Conservation (phyloP, 2,888 invertebrate species). For the Caenorhabditis drosophilae region DNA sequence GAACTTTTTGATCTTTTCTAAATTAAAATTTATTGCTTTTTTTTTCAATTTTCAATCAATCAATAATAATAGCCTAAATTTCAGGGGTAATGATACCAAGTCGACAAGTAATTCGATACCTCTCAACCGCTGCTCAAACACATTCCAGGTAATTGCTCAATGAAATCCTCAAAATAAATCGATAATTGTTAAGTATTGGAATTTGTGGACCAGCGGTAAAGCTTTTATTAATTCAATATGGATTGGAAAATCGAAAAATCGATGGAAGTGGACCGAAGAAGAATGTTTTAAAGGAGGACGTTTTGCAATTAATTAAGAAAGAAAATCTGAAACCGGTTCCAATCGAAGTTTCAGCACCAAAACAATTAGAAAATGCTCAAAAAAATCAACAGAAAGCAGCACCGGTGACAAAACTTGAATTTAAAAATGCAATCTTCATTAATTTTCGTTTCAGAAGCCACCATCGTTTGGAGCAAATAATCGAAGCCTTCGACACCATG, state of each 20-base stretch:
- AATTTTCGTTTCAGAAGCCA: constrained; percentile 22
- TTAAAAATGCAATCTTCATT: too few species aligned
- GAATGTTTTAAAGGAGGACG: constrained; percentile 74
- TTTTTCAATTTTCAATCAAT: too few species aligned
- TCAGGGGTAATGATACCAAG: constrained; percentile 14
- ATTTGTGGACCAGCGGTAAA: constrained; percentile 78
- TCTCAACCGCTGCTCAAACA: constrained; percentile 18
- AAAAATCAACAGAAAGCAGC: constrained; percentile 1
- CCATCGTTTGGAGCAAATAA: constrained; percentile 19
- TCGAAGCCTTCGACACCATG: constrained; percentile 27
- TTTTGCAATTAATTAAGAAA: constrained; percentile 49
- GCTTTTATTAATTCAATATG: constrained; percentile 75
- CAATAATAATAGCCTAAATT: too few species aligned
- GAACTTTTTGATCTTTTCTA: too few species aligned
- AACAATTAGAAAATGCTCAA: constrained; percentile 11
- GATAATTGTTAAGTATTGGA: constrained; percentile 77
- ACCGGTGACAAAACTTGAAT: too few species aligned
- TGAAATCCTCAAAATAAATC: background rate
- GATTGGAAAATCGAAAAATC: constrained; percentile 71
- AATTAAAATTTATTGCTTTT: too few species aligned
- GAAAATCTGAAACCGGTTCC: constrained; percentile 50
- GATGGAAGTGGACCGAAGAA: constrained; percentile 75
- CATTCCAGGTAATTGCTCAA: constrained; percentile 9
- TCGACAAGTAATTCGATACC: constrained; percentile 13
- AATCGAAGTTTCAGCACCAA: constrained; percentile 12